phyloP scores from a whole-genome alignment of 2,797 vertebrate genomes.

The Calcarius lapponicus region DNA sequence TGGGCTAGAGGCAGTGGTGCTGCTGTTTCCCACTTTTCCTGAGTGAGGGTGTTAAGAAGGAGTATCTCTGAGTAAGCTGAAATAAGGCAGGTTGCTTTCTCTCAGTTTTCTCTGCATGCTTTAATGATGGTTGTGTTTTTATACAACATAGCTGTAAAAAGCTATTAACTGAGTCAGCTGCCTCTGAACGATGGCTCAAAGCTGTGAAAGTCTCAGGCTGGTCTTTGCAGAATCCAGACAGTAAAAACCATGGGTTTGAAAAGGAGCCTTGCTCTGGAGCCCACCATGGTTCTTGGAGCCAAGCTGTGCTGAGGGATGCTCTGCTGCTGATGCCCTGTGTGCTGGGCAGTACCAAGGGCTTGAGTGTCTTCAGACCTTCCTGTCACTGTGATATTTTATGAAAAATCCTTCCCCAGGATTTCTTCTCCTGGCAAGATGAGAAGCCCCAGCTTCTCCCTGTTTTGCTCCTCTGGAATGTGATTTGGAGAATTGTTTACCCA shows the following conservation, averaged over 20 bases:
- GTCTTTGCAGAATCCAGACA: neutral
- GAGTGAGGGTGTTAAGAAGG: neutral
- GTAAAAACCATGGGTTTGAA: neutral
- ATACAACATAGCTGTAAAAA: neutral
- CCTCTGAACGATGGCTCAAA: neutral
- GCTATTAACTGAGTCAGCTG: neutral
- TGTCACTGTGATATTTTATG: no score
- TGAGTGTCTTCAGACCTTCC: rapidly evolving
- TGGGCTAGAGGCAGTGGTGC: neutral
- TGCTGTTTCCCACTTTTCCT: neutral
- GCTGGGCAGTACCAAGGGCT: neutral
- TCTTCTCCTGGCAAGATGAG: no score
- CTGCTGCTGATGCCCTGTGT: rapidly evolving
- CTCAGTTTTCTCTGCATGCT: neutral
- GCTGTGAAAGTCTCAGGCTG: neutral
- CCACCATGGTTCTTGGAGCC: rapidly evolving
- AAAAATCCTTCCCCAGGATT: no score
- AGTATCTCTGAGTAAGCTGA: neutral
- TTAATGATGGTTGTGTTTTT: neutral
- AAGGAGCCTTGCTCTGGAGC: neutral
- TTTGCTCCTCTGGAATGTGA: no score
- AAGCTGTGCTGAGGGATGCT: neutral
- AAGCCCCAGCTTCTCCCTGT: no score
- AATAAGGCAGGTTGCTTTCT: neutral
- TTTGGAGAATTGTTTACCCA: no score